These are phyloP conservation scores for Peromyscus leucopus DNA, from an alignment of 2,113 vertebrate species.

Conservation along the genomic window DNA sequence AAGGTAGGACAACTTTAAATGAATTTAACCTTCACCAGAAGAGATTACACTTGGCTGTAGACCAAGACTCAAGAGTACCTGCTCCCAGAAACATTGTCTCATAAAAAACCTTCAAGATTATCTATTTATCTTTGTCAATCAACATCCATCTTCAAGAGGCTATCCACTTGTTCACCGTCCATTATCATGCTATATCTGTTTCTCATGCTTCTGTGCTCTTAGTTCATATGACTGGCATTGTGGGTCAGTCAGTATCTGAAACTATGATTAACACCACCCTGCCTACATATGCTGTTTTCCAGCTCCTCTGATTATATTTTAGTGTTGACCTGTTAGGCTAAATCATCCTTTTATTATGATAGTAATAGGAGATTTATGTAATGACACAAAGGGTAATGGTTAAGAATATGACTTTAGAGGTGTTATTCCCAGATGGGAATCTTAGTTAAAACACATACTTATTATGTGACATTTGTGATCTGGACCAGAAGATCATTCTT, in stretches of 20 bases:
- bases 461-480: not conserved
- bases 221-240: not conserved
- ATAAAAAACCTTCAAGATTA: not conserved
- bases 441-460: not conserved
- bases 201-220: not conserved
- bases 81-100: not conserved
- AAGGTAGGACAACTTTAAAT: not conserved
- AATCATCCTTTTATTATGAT: not conserved
- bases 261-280: not conserved
- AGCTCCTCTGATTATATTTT: not conserved
- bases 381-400: not conserved
- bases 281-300: not conserved
- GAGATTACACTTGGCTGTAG: not conserved
- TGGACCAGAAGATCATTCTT: not conserved
- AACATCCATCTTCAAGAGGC: not conserved
- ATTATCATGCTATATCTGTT: not conserved
- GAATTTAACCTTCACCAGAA: rapidly evolving
- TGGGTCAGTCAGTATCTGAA: not conserved
- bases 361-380: not conserved
- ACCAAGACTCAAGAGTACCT: not conserved
- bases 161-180: not conserved
- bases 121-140: not conserved
- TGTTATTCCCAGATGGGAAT: not conserved
- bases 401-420: not conserved
- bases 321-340: not conserved